Evolutionary conservation across 1,140 invertebrate species (phyloP), one percentile per base, ranked within the genome.

Genomic region (Calliopsis andreniformis): DNA sequence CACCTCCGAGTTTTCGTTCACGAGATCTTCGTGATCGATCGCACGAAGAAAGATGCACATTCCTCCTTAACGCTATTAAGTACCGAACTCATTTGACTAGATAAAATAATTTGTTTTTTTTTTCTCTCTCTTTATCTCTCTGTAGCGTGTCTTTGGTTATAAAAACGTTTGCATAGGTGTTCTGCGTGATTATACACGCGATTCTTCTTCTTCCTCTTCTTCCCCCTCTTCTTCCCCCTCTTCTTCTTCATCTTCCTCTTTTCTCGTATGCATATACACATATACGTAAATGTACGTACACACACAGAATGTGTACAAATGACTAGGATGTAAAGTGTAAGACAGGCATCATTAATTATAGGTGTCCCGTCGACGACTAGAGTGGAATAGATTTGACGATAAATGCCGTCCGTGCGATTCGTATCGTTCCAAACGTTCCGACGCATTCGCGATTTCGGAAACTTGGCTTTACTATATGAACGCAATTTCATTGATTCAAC

Each of bases 1-100:
- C 39, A 56, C 43, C 45, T 18, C 23, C 25, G 71, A 43, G 25
- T 32, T 3, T 63, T 35, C 47, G 14, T 45, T 68, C 30, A 28
- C 18, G 49, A 32, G 6, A 23, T 53, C 63, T 20, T 42, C 56
- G 18, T 28, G 32, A 16, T 49, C 47, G 45, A 59, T 66, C 43
- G 47, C 35, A 66, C 81, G 43, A 75, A 79, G 80, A 84, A 87
- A 89, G 88, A 91, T 91, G 91, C 91, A 92, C 91, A 92, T 91
- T 92, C 90, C 91, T 92, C 89, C 79, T 87, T 83, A 86, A 53
- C 76, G 64, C 85, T 89, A 88, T 87, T 92, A 91, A 92, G 91
- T 91, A 91, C 90, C 87, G 80, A 90, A 91, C 84, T 88, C 80
- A 85, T 83, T 89, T 92, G 90, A 92, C 90, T 91, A 92, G 91